Base-by-base conservation (phyloP, 2,113 vertebrate species). In the Tenebrosternarchus preto region DNA sequence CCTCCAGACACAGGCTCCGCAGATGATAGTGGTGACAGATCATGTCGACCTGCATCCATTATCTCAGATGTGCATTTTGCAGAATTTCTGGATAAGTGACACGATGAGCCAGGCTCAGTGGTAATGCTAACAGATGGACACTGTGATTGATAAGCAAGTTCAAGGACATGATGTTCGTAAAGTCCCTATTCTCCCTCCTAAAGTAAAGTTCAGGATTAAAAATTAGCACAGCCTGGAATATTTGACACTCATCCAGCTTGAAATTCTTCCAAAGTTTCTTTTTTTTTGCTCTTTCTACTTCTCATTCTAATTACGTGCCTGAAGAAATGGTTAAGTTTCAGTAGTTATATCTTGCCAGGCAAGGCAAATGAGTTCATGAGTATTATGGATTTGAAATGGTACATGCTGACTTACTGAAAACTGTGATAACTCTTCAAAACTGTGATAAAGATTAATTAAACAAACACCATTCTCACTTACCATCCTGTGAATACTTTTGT, bases 161-260 rank as follows among this genome's bases (percentile, higher is more conserved):
- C 71, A 67, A 36, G 71, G 78, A 85, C 25, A 50, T 71, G 77
- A 79, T 20, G 36, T 81, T 64, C 39, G 70, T 74, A 73, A 64
- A 71, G 12, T 61, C 81, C 61, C 71, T 2, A 1, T 3, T 67
- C 78, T 29, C 25, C 70, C 61, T 8, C 50, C 78, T 78, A 83
- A 77, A 80, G 63, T 80, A 80, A 85, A 85, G 80, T 76, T 85
- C 74, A 80, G 22, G 22, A 76, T 69, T 70, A 74, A 24, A 64
- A 46, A 75, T n/a, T 24, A 39, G 73, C 27, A 5, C 1, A 29
- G 53, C 43, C 12, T 56, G 66, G 69, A 31, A 76, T 76, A 71
- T 78, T n/a, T 78, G 79, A 80, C 78, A 76, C 71, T 76, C 63
- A 33, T 82, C 67, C 60, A 71, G 72, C 59, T 82, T 68, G 80